A percentile compares a stretch with the other conserved stretches of the same genome.
These are phyloP conservation scores for Mesitornis unicolor DNA, from an alignment of 2,113 vertebrate genomes.

Conservation along the genomic window DNA sequence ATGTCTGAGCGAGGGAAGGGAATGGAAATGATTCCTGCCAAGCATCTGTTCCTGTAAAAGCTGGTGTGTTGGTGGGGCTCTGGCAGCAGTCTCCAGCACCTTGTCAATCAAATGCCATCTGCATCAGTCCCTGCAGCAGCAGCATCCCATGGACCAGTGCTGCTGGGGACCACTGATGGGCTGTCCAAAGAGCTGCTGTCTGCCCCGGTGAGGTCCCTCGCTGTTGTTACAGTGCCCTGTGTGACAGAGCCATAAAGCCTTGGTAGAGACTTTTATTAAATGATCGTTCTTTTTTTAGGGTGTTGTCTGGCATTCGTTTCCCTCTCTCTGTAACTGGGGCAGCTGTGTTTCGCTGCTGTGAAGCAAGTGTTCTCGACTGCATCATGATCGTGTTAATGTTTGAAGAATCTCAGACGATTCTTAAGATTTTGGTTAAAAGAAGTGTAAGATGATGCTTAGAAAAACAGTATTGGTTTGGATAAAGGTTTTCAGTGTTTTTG, in stretches of 20 bases:
- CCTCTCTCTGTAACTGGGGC: background rate
- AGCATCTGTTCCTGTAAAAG: conserved; percentile 21
- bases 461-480: background rate
- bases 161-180: accelerated
- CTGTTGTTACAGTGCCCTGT: background rate
- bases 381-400: background rate
- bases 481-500: background rate
- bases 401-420: background rate
- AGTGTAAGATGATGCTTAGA: background rate
- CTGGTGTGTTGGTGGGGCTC: background rate
- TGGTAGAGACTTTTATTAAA: background rate
- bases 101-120: accelerated
- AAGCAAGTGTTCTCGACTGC: background rate
- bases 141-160: background rate
- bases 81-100: background rate
- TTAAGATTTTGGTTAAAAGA: background rate
- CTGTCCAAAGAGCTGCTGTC: background rate
- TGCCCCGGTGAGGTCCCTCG: accelerated
- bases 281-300: accelerated
- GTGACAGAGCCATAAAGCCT: background rate
- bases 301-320: background rate
- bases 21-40: background rate
- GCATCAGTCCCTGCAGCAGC: accelerated
- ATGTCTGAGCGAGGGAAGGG: background rate
- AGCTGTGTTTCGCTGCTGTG: background rate